Evolutionary conservation across 1,140 invertebrate species (phyloP).

Genomic region (Laodelphax striatellus): DNA sequence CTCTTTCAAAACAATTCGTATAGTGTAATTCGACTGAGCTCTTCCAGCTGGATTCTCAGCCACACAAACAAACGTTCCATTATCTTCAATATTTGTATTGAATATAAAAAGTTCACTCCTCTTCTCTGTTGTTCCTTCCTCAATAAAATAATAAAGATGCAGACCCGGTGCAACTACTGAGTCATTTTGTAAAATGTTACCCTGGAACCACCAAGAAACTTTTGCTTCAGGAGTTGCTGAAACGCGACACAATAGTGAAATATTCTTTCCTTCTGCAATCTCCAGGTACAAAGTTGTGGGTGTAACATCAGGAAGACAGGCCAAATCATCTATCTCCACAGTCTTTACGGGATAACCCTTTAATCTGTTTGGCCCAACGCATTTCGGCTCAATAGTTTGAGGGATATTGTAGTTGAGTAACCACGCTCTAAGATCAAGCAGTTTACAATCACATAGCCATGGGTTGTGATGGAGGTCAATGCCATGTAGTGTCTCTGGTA

Average conservation of each 20-base stretch:
- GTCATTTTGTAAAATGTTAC: slow-evolving; percentile 55
- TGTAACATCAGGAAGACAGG: slow-evolving; percentile 66
- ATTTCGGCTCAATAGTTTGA: slow-evolving; percentile 56
- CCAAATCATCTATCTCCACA: slow-evolving; percentile 58
- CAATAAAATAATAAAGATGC: slow-evolving; percentile 51
- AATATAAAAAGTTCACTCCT: slow-evolving; percentile 62
- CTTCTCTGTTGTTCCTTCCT: slow-evolving; percentile 55
- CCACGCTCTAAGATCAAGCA: slow-evolving; percentile 66
- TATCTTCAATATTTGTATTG: slow-evolving; percentile 58
- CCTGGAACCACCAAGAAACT: slow-evolving; percentile 70
- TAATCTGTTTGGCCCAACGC: slow-evolving; percentile 53
- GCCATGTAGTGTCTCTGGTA: slow-evolving; percentile 60
- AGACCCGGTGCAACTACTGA: slow-evolving; percentile 46
- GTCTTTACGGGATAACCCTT: slow-evolving; percentile 52
- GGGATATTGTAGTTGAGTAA: slow-evolving; percentile 59
- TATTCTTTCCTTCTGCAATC: slow-evolving; percentile 63
- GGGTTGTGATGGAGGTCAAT: slow-evolving; percentile 75
- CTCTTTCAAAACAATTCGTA: slow-evolving; percentile 57
- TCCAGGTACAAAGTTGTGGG: slow-evolving; percentile 59
- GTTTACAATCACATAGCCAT: slow-evolving; percentile 77
- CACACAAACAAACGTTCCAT: slow-evolving; percentile 67
- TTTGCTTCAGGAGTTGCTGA: slow-evolving; percentile 64
- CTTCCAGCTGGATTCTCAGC: slow-evolving; percentile 72
- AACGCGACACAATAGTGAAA: slow-evolving; percentile 64
- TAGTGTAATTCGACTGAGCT: slow-evolving; percentile 60